Evolutionary conservation across 2,797 vertebrate species (phyloP).

Genomic region (Sylvilagus floridanus): DNA sequence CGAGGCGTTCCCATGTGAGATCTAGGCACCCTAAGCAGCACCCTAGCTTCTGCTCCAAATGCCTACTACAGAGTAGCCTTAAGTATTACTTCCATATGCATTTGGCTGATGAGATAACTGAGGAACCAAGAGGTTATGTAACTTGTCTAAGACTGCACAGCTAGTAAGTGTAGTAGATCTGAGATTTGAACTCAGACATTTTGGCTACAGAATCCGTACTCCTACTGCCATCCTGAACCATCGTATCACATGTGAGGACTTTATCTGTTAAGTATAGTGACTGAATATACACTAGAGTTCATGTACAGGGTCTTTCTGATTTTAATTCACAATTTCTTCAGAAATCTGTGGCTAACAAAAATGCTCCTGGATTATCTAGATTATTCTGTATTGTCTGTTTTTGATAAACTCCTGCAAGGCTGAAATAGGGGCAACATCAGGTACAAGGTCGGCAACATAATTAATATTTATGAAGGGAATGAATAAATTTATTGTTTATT

Average conservation of each 20-base stretch:
- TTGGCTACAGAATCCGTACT: neutral
- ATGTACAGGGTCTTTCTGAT: neutral
- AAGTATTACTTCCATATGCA: neutral
- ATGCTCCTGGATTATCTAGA: neutral
- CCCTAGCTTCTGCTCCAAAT: no score
- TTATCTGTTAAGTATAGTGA: neutral
- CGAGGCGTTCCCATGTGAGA: no score
- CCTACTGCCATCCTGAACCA: neutral
- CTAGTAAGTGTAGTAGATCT: neutral
- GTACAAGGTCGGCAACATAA: neutral
- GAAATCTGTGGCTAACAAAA: neutral
- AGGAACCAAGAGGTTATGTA: neutral
- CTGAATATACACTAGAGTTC: neutral
- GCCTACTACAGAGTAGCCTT: neutral
- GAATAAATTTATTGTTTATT: neutral
- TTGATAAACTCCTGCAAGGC: neutral
- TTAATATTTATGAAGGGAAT: neutral
- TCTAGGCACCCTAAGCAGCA: no score
- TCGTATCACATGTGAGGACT: neutral
- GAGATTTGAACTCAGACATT: neutral
- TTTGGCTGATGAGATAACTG: neutral
- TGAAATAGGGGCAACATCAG: neutral
- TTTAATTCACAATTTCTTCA: slow-evolving; percentile 34
- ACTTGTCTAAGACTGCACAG: neutral
- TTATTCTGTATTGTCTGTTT: neutral